These are phyloP conservation scores for Drosophila obscura DNA, from an alignment of 1,140 invertebrate genomes.

Conservation along the genomic window DNA sequence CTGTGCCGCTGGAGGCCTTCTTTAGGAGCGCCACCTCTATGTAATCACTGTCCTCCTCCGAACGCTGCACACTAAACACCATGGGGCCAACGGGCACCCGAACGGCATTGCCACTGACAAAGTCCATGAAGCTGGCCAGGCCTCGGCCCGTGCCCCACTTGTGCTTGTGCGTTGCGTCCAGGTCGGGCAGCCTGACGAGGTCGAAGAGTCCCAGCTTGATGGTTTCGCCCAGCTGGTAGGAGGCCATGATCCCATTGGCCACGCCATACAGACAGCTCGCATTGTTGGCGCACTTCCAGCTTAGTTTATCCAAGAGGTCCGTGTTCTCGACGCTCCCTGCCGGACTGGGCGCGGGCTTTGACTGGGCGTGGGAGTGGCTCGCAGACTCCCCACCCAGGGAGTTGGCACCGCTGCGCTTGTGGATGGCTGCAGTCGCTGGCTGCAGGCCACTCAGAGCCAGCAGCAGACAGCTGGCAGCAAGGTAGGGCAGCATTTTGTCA, in stretches of 20 bases:
- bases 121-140: constrained; percentile 72
- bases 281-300: constrained; percentile 83
- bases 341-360: constrained; percentile 27
- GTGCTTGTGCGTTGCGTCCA: constrained; percentile 51
- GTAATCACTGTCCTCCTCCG: constrained; percentile 81
- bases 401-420: constrained; percentile 65
- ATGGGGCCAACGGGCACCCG: constrained; percentile 79
- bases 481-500: constrained; percentile 43
- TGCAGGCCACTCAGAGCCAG: constrained; percentile 43
- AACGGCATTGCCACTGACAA: constrained; percentile 79
- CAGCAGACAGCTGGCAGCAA: constrained; percentile 55
- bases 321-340: constrained; percentile 56
- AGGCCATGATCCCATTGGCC: constrained; percentile 65
- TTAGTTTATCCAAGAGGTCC: constrained; percentile 74
- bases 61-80: constrained; percentile 82
- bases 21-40: constrained; percentile 82
- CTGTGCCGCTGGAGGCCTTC: constrained; percentile 69
- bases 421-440: constrained; percentile 52
- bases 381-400: constrained; percentile 32
- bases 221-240: constrained; percentile 72
- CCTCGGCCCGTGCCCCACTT: constrained; percentile 72
- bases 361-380: background rate
- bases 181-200: constrained; percentile 67
- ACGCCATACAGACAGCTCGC: constrained; percentile 73
- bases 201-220: constrained; percentile 79